phyloP scores from a whole-genome alignment of 1,140 invertebrate genomes.

The Maconellicoccus hirsutus region DNA sequence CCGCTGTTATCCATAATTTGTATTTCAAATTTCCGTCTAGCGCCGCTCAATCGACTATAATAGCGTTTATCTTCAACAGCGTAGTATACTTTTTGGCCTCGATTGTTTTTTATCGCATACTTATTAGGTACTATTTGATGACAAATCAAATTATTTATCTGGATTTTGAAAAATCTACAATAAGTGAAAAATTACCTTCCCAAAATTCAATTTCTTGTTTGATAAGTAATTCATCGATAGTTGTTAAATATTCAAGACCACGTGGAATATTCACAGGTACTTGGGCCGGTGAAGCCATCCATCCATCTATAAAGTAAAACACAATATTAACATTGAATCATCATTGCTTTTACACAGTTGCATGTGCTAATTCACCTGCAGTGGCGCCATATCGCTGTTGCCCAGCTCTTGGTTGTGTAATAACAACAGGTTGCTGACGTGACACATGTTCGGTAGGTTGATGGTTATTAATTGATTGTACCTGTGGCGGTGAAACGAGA shows the following conservation, averaged over 20 bases:
- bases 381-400: too few species aligned
- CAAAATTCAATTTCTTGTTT: constrained; percentile 77
- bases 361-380: too few species aligned
- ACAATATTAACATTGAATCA: too few species aligned
- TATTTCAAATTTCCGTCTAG: constrained; percentile 69
- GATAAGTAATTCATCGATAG: constrained; percentile 75
- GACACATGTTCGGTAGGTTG: too few species aligned
- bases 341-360: too few species aligned
- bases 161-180: too few species aligned
- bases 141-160: too few species aligned
- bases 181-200: constrained; percentile 56
- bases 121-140: too few species aligned
- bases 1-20: constrained; percentile 64
- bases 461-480: too few species aligned
- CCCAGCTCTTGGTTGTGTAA: too few species aligned
- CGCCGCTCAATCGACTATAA: constrained; percentile 64
- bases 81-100: constrained; percentile 69
- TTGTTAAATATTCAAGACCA: constrained; percentile 85
- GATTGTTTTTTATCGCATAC: constrained; percentile 62
- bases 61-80: constrained; percentile 73
- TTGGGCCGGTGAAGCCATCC: constrained; percentile 63
- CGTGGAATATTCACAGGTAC: constrained; percentile 64
- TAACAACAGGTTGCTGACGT: too few species aligned
- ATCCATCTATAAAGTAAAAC: constrained; percentile 66
- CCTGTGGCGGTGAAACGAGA: too few species aligned